phyloP scores from a whole-genome alignment of 1,140 invertebrate genomes.

The Magallana gigas region DNA sequence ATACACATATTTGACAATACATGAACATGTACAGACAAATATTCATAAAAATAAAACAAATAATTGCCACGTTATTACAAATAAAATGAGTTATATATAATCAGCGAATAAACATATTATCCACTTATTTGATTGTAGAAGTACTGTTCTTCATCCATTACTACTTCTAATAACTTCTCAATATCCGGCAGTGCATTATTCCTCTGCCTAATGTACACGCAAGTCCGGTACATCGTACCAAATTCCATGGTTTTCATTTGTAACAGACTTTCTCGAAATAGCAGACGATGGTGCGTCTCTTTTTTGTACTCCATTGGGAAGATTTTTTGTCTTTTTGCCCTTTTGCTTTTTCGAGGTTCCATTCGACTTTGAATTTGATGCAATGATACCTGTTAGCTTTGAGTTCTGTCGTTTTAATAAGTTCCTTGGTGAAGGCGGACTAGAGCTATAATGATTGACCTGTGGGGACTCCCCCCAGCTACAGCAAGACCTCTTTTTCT shows the following conservation, averaged over 20 bases:
- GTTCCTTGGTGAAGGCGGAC: not conserved
- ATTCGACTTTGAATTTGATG: not conserved
- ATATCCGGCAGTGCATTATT: too few species aligned
- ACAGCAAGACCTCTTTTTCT: slow-evolving; percentile 3
- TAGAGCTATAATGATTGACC: not conserved
- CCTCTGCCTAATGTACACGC: not conserved
- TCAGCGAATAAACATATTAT: too few species aligned
- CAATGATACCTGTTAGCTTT: not conserved
- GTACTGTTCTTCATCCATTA: too few species aligned
- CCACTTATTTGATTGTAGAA: too few species aligned
- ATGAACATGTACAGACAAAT: too few species aligned
- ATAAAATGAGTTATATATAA: too few species aligned
- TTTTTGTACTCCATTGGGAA: not conserved
- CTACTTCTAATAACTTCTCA: too few species aligned
- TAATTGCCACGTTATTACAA: too few species aligned
- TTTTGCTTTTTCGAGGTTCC: slow-evolving; percentile 15
- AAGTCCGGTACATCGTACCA: slow-evolving; percentile 16
- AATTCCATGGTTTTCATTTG: slow-evolving; percentile 9
- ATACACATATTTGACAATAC: too few species aligned
- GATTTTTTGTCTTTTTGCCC: not conserved
- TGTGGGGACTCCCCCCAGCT: slow-evolving; percentile 11
- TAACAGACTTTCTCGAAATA: not conserved
- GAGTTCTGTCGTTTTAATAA: not conserved
- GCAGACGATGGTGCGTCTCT: not conserved
- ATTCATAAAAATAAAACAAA: too few species aligned